Percentiles rank a stretch among this genome's conserved stretches.
Evolutionary conservation across 2,888 invertebrate genomes (phyloP).

Genomic region (Drosophila subquinaria): DNA sequence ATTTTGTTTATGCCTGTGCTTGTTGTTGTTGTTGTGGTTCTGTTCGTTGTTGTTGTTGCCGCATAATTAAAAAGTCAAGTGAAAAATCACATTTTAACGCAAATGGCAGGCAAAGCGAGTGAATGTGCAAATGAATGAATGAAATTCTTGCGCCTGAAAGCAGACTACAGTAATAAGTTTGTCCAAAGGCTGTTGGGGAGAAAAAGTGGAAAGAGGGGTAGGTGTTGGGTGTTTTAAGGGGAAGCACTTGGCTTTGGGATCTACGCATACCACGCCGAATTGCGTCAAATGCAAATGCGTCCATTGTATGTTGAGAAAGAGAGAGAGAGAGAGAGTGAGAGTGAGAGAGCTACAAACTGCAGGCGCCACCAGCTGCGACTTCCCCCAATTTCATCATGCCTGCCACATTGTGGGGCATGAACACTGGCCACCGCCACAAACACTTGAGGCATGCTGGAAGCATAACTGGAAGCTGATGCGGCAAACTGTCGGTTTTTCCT

Average conservation of each 20-base stretch:
- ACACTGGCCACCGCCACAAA: slow-evolving; percentile 52
- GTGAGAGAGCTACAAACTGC: slow-evolving; percentile 52
- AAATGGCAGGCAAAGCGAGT: slow-evolving; percentile 52
- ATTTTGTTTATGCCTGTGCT: slow-evolving; percentile 49
- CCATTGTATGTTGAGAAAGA: slow-evolving; percentile 41
- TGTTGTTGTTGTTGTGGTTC: slow-evolving; percentile 11
- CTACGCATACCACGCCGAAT: slow-evolving; percentile 50
- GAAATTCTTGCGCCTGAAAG: slow-evolving; percentile 79
- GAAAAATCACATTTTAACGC: slow-evolving; percentile 82
- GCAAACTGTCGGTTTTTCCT: slow-evolving; percentile 38
- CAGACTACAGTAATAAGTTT: slow-evolving; percentile 75
- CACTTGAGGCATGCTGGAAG: slow-evolving; percentile 71
- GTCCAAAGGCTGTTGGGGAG: slow-evolving; percentile 9
- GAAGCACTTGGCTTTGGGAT: slow-evolving; percentile 23
- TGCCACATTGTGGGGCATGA: slow-evolving; percentile 6
- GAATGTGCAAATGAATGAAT: slow-evolving; percentile 69
- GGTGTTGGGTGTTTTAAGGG: background rate
- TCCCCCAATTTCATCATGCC: background rate
- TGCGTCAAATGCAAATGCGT: slow-evolving; percentile 76
- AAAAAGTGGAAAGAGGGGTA: background rate
- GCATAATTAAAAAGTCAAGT: slow-evolving; percentile 82
- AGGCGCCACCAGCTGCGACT: slow-evolving; percentile 63
- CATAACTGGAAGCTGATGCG: slow-evolving; percentile 50
- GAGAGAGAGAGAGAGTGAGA: no score
- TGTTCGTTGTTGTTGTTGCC: slow-evolving; percentile 36